Conservation (phyloP, 2,888 invertebrate genomes). For the Parochlus steinenii region DNA sequence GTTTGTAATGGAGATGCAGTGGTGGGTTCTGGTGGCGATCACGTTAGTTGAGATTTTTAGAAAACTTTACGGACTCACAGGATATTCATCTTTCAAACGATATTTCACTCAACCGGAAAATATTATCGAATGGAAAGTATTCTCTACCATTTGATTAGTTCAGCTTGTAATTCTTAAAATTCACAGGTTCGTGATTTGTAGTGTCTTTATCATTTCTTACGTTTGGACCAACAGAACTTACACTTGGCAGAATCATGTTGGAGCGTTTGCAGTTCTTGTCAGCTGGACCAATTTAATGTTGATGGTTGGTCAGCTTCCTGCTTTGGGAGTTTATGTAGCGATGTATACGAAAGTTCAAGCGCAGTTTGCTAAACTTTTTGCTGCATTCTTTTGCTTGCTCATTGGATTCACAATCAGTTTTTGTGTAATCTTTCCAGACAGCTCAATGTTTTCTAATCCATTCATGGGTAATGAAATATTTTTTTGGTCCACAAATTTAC, state of each 20-base stretch:
- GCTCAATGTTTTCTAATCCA: constrained; percentile 66
- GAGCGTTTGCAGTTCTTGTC: constrained; percentile 68
- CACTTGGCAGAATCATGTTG: constrained; percentile 74
- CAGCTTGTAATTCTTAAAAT: too few species aligned
- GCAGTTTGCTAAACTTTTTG: constrained; percentile 67
- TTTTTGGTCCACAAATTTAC: too few species aligned
- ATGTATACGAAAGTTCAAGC: constrained; percentile 81
- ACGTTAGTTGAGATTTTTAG: constrained; percentile 64
- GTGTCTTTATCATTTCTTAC: constrained; percentile 69
- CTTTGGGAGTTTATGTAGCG: constrained; percentile 78
- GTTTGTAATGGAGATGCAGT: constrained; percentile 62
- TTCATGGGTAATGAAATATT: too few species aligned
- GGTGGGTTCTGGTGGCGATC: constrained; percentile 65
- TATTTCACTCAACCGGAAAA: constrained; percentile 73
- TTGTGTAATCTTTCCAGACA: constrained; percentile 72
- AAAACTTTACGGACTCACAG: constrained; percentile 65
- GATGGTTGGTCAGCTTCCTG: constrained; percentile 76
- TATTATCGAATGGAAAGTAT: constrained; percentile 76
- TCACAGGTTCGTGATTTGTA: constrained; percentile 67
- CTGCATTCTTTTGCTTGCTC: constrained; percentile 70
- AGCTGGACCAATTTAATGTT: constrained; percentile 84
- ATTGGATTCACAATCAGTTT: constrained; percentile 79
- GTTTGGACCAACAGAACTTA: constrained; percentile 61
- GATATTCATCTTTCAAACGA: constrained; percentile 63
- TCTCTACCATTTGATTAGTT: too few species aligned